Evolutionary conservation across 2,888 invertebrate genomes (phyloP), one percentile per base, ranked within the genome.

Genomic region (Drosophila mulleri): DNA sequence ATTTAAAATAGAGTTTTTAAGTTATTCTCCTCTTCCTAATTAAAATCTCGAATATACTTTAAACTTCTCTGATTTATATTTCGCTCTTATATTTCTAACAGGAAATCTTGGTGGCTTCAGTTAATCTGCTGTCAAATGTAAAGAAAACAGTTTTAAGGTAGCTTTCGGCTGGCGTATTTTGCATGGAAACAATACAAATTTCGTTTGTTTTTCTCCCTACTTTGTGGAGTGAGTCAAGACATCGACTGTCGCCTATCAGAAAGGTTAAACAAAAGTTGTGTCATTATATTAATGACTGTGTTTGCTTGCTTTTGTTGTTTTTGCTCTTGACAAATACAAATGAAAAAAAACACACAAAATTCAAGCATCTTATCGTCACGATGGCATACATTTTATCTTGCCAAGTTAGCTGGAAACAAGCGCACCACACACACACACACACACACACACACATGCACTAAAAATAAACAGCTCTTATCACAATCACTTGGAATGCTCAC

Each of bases 341-440:
- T 63, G 72, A 78, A 68, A 64, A 42, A 42, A 20, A 23, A 45
- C 7, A 66, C 4, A 23, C 23, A 23, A 66, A 42, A 73, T 69
- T 48, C 67, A 56, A 82, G 66, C 82, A 72, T 83, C 84, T 83
- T 89, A 83, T 87, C 89, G 66, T 61, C 62, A 59, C 69, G 67
- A 77, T 80, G 89, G 67, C 83, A 83, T 57, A 88, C 66, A 85
- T 82, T 75, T 81, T 85, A 85, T 88, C 80, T 82, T 52, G 42
- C 29, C 41, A 58, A 37, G 45, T 58, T 57, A 64, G 60, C 53
- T 26, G n/a, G 65, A 41, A 67, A 63, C 57, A 65, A 18, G 48
- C 58, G 42, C 48, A 64, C 9, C 35, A 48, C 37, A 58, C 57
- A 64, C 57, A 45, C 32, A 47, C 56, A 8, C 54, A 72, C 42